Base-by-base conservation (phyloP, 2,797 vertebrate species). In the Sarcophilus harrisii region DNA sequence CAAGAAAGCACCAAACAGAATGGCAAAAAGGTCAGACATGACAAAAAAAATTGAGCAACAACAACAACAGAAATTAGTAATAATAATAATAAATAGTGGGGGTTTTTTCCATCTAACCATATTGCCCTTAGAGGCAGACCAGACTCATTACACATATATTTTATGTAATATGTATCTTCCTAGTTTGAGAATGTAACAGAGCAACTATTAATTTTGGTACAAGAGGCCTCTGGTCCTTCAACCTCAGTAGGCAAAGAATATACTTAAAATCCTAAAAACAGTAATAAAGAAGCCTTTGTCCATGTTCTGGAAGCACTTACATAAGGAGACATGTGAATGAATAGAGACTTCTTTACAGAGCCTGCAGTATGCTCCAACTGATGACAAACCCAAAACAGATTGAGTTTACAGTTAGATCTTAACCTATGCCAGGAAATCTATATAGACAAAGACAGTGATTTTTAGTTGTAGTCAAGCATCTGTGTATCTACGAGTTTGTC, bases 211-310 rank as follows among this genome's bases (percentile, higher is more conserved):
- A 29, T 28, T 38, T 2, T 5, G 27, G 30, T 13, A 58, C 30
- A 4, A 12, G 0, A 24, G 60, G 9, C 32, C 60, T 55, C 55
- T 12, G 18, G 30, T 1, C 57, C 52, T 4, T 45, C 49, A 52
- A 12, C 16, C 57, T 55, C 4, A 12, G 5, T 3, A 14, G 32
- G 30, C 5, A 58, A 9, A 27, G 90, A 14, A 10, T 38, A 30
- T 30, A 62, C 49, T 6, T 16, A 0, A 8, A 38, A 27, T 57
- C 92, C 27, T 12, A 16, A 30, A 16, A 58, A 55, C 54, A 0
- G 12, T 16, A 21, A 66, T 10, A 4, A 28, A 0, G 0, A 6
- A n/a, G 91, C 5, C 0, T 30, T 29, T 0, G 0, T 1, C 0
- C 0, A 14, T 0, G 21, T 38, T 5, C 24, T 45, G 3, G 94